Conservation (phyloP, 2,888 invertebrate genomes). For the Branchipolynoe longqiensis region DNA sequence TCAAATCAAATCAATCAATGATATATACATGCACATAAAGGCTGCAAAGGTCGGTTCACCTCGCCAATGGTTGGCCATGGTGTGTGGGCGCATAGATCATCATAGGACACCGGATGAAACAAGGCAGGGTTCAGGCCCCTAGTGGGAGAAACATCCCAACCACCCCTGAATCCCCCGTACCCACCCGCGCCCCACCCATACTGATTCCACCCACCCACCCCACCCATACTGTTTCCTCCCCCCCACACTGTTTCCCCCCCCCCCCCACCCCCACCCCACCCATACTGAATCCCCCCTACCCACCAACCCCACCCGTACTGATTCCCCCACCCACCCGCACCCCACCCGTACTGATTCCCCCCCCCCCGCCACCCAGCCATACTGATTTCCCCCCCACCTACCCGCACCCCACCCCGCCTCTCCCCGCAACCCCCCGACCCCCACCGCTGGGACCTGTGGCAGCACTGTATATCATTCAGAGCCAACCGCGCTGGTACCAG, state of each 20-base stretch:
- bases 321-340: neutral
- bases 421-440: neutral
- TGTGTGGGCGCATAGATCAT: neutral
- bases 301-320: neutral
- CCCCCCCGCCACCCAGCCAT: too few species aligned
- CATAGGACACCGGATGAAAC: neutral
- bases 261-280: neutral
- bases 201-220: too few species aligned
- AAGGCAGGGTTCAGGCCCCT: too few species aligned
- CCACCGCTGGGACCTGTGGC: neutral
- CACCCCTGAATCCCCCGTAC: too few species aligned
- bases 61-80: too few species aligned
- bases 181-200: too few species aligned
- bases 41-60: too few species aligned
- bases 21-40: too few species aligned
- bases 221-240: neutral
- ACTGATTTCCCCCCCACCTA: too few species aligned
- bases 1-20: too few species aligned
- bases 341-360: neutral
- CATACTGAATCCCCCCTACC: neutral
- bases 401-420: neutral
- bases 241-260: neutral
- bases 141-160: too few species aligned
- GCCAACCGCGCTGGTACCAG: neutral
- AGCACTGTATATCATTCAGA: conserved; percentile 13